Percentiles rank a stretch among this genome's conserved stretches.
Conservation (phyloP, 2,113 vertebrate genomes). For the Zootoca vivipara region DNA sequence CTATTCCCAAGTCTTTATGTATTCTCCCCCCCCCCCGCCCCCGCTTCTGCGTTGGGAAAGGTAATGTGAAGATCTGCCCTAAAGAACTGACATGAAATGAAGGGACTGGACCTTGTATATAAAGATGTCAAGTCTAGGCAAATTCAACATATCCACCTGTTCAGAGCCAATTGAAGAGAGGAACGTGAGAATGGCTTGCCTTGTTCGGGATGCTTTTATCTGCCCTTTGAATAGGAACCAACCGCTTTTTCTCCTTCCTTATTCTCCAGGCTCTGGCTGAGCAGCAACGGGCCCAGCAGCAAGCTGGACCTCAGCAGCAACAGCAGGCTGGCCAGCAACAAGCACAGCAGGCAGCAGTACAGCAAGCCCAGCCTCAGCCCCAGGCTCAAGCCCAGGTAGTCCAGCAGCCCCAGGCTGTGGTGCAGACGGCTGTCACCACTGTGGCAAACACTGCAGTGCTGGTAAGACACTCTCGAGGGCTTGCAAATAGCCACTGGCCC, state of each 20-base stretch:
- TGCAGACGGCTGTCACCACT: constrained; percentile 81
- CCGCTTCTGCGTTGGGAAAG: too few relatives aligned
- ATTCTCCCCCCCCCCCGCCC: too few relatives aligned
- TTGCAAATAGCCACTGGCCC: constrained; percentile 27
- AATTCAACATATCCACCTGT: too few relatives aligned
- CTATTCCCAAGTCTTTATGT: too few relatives aligned
- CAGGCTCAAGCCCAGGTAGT: constrained; percentile 69
- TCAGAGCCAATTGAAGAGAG: too few relatives aligned
- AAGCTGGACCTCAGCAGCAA: constrained; percentile 79
- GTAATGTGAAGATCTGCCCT: neutral
- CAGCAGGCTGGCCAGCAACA: constrained; percentile 73
- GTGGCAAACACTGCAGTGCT: constrained; percentile 89
- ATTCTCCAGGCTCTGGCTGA: constrained; percentile 85
- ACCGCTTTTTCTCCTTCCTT: neutral
- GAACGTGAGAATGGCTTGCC: neutral
- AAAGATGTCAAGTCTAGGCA: too few relatives aligned
- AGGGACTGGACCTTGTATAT: too few relatives aligned
- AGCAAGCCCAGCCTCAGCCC: constrained; percentile 75
- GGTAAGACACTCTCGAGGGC: constrained; percentile 77
- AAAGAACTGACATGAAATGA: neutral
- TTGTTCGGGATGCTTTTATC: neutral
- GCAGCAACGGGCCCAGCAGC: constrained; percentile 87
- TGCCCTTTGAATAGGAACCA: neutral
- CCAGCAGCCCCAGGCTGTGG: constrained; percentile 78
- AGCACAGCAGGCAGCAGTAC: constrained; percentile 67